Conservation (phyloP, 1,140 invertebrate genomes). For the Zophobas atratus region DNA sequence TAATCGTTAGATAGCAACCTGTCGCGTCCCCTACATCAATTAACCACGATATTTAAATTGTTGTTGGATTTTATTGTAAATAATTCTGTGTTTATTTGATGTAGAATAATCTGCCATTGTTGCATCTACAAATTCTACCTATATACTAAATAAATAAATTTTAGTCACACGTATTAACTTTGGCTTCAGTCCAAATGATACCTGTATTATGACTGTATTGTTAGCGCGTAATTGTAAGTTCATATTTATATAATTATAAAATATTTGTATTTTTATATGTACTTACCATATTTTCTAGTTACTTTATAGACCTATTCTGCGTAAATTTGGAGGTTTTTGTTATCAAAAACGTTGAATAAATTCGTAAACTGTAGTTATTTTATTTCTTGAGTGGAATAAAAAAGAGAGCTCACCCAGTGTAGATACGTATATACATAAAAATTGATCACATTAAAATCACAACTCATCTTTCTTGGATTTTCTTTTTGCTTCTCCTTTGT, state of each 20-base stretch:
- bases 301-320: background rate
- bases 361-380: slow-evolving; percentile 19
- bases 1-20: background rate
- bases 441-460: background rate
- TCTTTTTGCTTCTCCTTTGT: slow-evolving; percentile 61
- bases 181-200: slow-evolving; percentile 24
- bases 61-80: slow-evolving; percentile 31
- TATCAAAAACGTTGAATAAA: slow-evolving; percentile 39
- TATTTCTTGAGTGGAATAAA: slow-evolving; percentile 3
- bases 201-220: slow-evolving; percentile 33
- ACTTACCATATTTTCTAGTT: slow-evolving; percentile 25
- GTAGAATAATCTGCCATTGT: slow-evolving; percentile 3
- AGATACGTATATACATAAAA: slow-evolving; percentile 8
- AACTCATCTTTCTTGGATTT: slow-evolving; percentile 42
- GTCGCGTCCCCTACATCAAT: slow-evolving; percentile 16
- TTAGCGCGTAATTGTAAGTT: slow-evolving; percentile 22
- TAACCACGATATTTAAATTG: slow-evolving; percentile 12
- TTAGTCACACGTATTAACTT: slow-evolving; percentile 32
- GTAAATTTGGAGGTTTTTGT: slow-evolving; percentile 37
- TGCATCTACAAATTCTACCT: slow-evolving; percentile 13
- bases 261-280: slow-evolving; percentile 42
- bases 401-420: slow-evolving; percentile 14
- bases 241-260: slow-evolving; percentile 27
- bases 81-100: slow-evolving; percentile 35
- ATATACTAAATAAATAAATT: background rate